A percentile compares a stretch with the other conserved stretches of the same genome.
Evolutionary conservation across 2,888 invertebrate genomes (phyloP).

Genomic region (Callosobruchus maculatus): DNA sequence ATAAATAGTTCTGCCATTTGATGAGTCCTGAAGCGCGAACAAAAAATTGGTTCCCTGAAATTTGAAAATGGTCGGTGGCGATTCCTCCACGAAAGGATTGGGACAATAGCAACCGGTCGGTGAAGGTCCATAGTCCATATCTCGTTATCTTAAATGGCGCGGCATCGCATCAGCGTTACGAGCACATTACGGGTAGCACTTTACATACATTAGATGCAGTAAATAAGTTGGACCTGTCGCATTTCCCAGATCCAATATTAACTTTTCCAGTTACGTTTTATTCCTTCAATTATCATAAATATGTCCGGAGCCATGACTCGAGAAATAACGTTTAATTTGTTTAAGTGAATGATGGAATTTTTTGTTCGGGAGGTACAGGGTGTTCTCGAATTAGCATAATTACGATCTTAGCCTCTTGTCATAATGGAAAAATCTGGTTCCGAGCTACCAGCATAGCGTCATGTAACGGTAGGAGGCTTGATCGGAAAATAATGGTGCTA

Average conservation of each 20-base stretch:
- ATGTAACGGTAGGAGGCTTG: too few relatives aligned
- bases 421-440: too few relatives aligned
- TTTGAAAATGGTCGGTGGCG: not conserved
- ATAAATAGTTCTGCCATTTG: too few relatives aligned
- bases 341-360: slow-evolving; percentile 40
- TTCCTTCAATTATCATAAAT: slow-evolving; percentile 50
- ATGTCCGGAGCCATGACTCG: slow-evolving; percentile 42
- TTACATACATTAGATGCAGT: slow-evolving; percentile 47
- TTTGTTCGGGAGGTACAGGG: slow-evolving; percentile 9
- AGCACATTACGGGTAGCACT: slow-evolving; percentile 38
- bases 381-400: not conserved
- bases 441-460: too few relatives aligned
- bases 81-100: not conserved
- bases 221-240: slow-evolving; percentile 39
- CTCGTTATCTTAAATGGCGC: slow-evolving; percentile 26
- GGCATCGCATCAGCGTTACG: slow-evolving; percentile 15
- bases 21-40: too few relatives aligned
- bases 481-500: too few relatives aligned
- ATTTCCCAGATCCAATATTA: slow-evolving; percentile 43
- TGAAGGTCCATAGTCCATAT: not conserved
- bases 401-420: too few relatives aligned
- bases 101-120: not conserved
- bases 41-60: too few relatives aligned
- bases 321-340: slow-evolving; percentile 47
- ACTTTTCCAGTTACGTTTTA: slow-evolving; percentile 47